Evolutionary conservation across 2,113 vertebrate species (phyloP).

Genomic region (Halichoerus grypus): DNA sequence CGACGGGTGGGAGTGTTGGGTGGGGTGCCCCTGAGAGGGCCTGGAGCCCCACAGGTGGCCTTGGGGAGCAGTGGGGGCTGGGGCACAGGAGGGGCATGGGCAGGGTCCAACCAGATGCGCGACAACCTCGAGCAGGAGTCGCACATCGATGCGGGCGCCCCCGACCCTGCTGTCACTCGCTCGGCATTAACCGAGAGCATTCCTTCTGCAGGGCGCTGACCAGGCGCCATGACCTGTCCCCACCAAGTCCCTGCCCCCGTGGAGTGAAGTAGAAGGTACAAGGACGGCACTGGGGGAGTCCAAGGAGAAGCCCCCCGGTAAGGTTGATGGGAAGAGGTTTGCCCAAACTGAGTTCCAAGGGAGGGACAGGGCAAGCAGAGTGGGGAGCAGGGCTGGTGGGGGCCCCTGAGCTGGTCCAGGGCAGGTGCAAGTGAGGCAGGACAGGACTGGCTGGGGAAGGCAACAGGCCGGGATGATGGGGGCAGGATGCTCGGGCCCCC

Average conservation of each 20-base stretch:
- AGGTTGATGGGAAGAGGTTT: neutral
- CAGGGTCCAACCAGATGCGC: neutral
- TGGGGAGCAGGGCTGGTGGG: neutral
- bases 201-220: neutral
- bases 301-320: neutral
- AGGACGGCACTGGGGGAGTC: neutral
- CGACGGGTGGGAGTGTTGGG: fast-evolving
- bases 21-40: neutral
- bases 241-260: neutral
- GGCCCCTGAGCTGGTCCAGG: neutral
- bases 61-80: neutral
- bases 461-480: fast-evolving
- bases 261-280: neutral
- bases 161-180: fast-evolving
- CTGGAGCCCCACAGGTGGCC: fast-evolving
- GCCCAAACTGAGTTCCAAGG: neutral
- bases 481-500: neutral
- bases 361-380: neutral
- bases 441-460: neutral
- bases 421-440: neutral
- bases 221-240: neutral
- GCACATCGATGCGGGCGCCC: fast-evolving
- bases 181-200: fast-evolving
- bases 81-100: neutral
- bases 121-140: neutral